Base-by-base conservation (phyloP, 2,113 vertebrate species). In the Myrmophylax atrothorax region DNA sequence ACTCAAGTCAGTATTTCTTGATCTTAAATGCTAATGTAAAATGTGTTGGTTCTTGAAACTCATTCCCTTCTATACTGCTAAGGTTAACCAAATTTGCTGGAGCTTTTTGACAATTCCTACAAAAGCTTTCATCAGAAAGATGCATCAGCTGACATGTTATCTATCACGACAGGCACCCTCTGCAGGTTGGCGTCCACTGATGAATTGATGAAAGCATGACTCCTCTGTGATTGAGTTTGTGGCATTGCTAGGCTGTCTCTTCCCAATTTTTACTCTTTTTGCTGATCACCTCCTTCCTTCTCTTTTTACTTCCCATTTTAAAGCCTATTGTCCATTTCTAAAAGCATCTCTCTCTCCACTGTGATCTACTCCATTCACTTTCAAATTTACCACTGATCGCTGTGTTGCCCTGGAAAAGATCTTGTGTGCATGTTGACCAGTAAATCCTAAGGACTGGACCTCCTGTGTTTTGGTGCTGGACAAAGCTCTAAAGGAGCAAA, bases 1-100 rank as follows among this genome's bases (percentile, higher is more conserved):
- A n/a, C 40, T 92, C 2, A 7, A 72, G 79, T 78, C 76, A 58
- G 44, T 89, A 49, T 90, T 87, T 92, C 83, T 93, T 92, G 52
- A 58, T 90, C 76, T 81, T 93, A 89, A 92, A 89, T 72, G 28
- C 37, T 89, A 89, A 93, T 78, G 64, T 78, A 55, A 89, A 84
- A 79, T 46, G 5, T 47, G 7, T 24, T 90, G 12, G 22, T 75
- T 89, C 60, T 87, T 92, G 52, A 89, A 88, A 90, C 78, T 58
- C 29, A 93, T 79, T 81, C 23, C 18, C 26, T 81, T 85, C 60
- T 74, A 19, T 56, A 55, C 40, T 75, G 25, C 47, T 56, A n/a
- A 47, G 12, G 29, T 70, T 88, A 90, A 81, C 19, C 33, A 75
- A 74, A 80, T 88, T 37, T 90, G 33, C 42, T 83, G 22, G 2